Conservation (phyloP, 2,113 vertebrate species). For the Pholis gunnellus region DNA sequence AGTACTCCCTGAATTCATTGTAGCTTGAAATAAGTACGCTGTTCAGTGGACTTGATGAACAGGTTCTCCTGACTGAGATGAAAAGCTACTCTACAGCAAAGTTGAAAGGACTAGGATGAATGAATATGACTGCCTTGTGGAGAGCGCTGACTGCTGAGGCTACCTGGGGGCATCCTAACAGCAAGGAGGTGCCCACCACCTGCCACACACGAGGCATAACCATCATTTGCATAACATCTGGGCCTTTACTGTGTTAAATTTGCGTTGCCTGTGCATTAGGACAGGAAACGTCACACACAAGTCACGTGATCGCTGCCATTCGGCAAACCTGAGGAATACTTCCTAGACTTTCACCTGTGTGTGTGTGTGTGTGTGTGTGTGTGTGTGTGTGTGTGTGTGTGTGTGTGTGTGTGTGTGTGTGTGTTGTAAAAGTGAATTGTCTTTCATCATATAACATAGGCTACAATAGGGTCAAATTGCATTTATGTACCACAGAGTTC, state of each 20-base stretch:
- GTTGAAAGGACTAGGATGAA: slow-evolving; percentile 43
- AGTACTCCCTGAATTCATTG: accelerated
- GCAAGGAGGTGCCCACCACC: slow-evolving; percentile 33
- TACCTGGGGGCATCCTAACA: slow-evolving; percentile 7
- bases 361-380: neutral
- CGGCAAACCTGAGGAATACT: neutral
- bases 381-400: too few relatives aligned
- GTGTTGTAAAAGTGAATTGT: neutral
- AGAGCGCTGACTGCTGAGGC: slow-evolving; percentile 7
- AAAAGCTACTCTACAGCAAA: slow-evolving; percentile 14
- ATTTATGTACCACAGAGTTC: neutral
- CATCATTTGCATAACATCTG: slow-evolving; percentile 62
- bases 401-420: too few relatives aligned
- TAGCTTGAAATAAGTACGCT: neutral
- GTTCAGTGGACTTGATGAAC: slow-evolving; percentile 67
- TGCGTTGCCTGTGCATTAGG: slow-evolving; percentile 32
- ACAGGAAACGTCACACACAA: slow-evolving; percentile 9
- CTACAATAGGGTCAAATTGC: neutral
- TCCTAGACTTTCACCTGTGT: neutral
- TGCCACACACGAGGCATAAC: slow-evolving; percentile 5
- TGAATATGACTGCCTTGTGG: slow-evolving; percentile 11
- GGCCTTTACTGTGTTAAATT: slow-evolving; percentile 48
- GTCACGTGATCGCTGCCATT: neutral
- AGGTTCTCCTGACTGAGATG: slow-evolving; percentile 49
- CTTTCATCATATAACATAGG: neutral